Evolutionary conservation across 2,888 invertebrate species (phyloP), one percentile per base, ranked within the genome.

Genomic region (Coronaproctus castanopsis): DNA sequence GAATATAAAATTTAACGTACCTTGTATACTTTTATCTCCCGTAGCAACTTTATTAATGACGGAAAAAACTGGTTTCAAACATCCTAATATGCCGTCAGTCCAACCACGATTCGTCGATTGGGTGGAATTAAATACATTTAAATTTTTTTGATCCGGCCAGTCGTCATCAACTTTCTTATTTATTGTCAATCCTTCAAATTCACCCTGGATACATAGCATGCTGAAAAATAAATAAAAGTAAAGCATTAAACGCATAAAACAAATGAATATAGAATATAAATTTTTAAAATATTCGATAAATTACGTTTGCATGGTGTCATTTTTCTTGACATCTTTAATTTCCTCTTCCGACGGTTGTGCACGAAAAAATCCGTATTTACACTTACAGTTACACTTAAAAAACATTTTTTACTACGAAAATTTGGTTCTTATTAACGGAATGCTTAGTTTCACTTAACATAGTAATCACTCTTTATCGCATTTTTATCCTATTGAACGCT

Each of bases 61-160:
- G n/a, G 85, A 84, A 71, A 88, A 78, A 10, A 95, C 84, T 0
- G 90, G 89, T 62, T 87, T 79, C 69, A 95, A 81, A 69, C 95
- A 95, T 1, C 89, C 88, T 65, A 90, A 75, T 59, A 95, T 78
- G 0, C 90, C 89, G 63, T 83, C 84, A 70, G 87, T 79, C 86
- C 87, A 87, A 65, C 79, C 78, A 23, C 55, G 54, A 20, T 54
- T 24, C 54, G 57, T 52, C 52, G 54, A 51, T 18, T 60, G 48
- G 49, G 53, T 56, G 21, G 60, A 57, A 51, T 60, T 55, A 14
- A 36, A 36, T 19, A 59, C 36, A 52, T 59, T 59, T 10, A 24
- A 53, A 19, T 55, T 57, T n/a, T 19, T 54, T 3, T 22, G 19
- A 23, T 54, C 59, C 53, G 36, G 55, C 1, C 57, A 60, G 54